Evolutionary conservation across 2,113 vertebrate species (phyloP).

Genomic region (Osmerus eperlanus): DNA sequence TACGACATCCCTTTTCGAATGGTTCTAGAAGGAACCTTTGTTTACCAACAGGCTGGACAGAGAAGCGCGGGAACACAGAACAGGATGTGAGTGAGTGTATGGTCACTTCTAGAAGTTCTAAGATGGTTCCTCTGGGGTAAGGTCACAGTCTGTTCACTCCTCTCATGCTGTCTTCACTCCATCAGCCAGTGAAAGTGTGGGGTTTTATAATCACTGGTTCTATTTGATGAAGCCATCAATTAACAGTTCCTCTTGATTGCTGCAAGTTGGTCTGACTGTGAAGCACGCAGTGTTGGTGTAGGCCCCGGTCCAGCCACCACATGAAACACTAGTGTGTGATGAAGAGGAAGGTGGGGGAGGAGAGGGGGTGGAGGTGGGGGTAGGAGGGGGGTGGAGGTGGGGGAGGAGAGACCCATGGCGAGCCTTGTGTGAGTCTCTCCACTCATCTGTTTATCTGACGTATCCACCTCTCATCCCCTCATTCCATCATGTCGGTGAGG

Average conservation of each 20-base stretch:
- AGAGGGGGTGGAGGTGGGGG: no score
- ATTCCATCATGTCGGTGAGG: background rate
- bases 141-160: no score
- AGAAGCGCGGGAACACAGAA: no score
- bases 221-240: conserved; percentile 9
- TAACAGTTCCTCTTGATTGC: background rate
- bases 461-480: background rate
- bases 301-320: background rate
- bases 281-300: background rate
- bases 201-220: background rate
- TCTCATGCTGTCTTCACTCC: background rate
- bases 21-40: no score
- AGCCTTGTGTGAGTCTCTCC: background rate
- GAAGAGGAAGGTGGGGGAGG: background rate
- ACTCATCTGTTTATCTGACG: background rate
- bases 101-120: no score
- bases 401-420: no score
- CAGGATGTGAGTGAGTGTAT: no score
- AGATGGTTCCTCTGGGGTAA: no score
- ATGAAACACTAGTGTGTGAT: background rate
- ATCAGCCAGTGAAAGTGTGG: no score
- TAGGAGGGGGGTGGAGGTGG: no score
- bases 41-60: no score
- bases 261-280: background rate
- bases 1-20: no score